Percentiles rank a stretch among this genome's conserved stretches.
These are phyloP conservation scores for Elachura formosa DNA, from an alignment of 2,113 vertebrate genomes.

Conservation along the genomic window DNA sequence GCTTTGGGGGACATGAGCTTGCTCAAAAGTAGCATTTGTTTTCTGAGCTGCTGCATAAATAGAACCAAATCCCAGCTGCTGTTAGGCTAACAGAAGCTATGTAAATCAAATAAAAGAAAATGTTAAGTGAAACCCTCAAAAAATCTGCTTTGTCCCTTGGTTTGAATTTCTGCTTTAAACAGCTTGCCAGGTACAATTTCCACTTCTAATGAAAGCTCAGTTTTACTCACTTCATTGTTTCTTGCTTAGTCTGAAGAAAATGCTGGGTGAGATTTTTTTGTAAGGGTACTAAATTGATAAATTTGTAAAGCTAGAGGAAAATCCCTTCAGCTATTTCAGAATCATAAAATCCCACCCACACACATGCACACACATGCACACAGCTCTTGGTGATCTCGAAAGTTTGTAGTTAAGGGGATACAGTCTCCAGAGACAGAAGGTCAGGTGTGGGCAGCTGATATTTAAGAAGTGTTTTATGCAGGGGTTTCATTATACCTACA, in stretches of 20 bases:
- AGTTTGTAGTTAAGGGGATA: background rate
- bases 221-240: background rate
- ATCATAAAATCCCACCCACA: background rate
- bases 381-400: background rate
- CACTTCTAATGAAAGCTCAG: background rate
- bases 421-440: background rate
- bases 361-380: background rate
- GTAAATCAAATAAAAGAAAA: constrained; percentile 5
- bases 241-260: background rate
- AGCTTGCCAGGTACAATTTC: background rate
- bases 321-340: background rate
- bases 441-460: background rate
- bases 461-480: constrained; percentile 4
- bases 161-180: background rate
- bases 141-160: background rate
- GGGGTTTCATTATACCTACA: background rate
- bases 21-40: background rate
- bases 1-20: background rate
- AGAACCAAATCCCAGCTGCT: background rate
- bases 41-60: background rate
- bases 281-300: background rate
- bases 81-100: background rate
- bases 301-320: background rate
- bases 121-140: background rate
- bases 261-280: background rate